Evolutionary conservation across 2,888 invertebrate genomes (phyloP).

Genomic region (Ceriagrion tenellum): DNA sequence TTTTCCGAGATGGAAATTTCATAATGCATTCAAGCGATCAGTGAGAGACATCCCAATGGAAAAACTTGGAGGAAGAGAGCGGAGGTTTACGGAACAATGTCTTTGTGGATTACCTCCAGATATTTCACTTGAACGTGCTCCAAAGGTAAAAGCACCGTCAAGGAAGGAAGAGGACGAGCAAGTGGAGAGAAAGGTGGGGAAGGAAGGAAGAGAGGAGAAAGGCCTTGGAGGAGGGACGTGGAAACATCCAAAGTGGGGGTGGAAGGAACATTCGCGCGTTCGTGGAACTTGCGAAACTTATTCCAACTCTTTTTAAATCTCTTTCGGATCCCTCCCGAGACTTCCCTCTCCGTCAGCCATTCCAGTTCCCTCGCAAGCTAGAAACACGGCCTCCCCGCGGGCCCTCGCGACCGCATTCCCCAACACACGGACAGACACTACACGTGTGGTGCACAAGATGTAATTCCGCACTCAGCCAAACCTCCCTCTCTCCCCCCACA

Average conservation of each 20-base stretch:
- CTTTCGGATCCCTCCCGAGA: neutral
- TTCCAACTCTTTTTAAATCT: constrained; percentile 21
- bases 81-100: neutral
- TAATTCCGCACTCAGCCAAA: neutral
- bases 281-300: neutral
- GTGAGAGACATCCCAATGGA: neutral
- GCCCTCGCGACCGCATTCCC: neutral
- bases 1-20: neutral
- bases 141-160: no score
- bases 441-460: neutral
- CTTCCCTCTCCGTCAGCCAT: neutral
- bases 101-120: neutral
- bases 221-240: neutral
- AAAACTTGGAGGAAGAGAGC: neutral
- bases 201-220: neutral
- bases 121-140: constrained; percentile 2
- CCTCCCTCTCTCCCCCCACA: neutral
- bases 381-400: neutral
- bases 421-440: neutral
- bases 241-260: neutral
- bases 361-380: neutral
- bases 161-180: no score
- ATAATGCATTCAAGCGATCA: neutral
- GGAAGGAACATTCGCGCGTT: neutral
- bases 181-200: neutral